Base-by-base conservation (phyloP, 2,888 invertebrate genomes). In the Aporophyla nigra region DNA sequence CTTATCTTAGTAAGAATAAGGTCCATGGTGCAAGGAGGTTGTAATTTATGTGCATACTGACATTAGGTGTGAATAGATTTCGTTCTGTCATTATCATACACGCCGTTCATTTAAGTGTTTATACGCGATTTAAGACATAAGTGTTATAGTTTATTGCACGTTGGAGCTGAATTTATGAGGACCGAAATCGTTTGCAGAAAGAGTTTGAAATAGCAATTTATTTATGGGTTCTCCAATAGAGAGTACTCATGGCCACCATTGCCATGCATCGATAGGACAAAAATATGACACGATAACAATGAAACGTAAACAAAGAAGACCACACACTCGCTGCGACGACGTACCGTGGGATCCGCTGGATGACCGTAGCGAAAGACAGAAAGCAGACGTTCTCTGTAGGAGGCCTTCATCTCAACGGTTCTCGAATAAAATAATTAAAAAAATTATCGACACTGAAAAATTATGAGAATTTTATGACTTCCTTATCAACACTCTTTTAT, bases 41-140 rank as follows among this genome's bases (percentile, higher is more conserved):
- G 71, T 89, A 90, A 92, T 90, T 89, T 91, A 92, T 91, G 88
- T 87, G 86, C 88, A 88, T 89, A 84, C 61, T 87, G 84, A 87
- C 87, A 88, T 86, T 87, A 92, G 87, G 90, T 88, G 91, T 82
- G 88, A 89, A 89, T 82, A 83, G 84, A 88, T 87, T 82, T 89
- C 68, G 86, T 89, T 74, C 86, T 88, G 80, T 85, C 87, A 92
- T 92, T 92, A 90, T 81, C 83, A 80, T 80, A 82, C 63, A 61
- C 58, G 5, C 46, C 43, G 82, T 49, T 76, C 70, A 68, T 71
- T 71, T 62, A 70, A 74, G 86, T 76, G 71, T 82, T 68, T 62
- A 53, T 58, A 62, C 53, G 69, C 78, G 86, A 86, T 88, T 85
- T 82, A 82, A 71, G 72, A 66, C 81, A 65, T 76, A 49, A 69